Percentiles rank a stretch among this genome's conserved stretches.
Evolutionary conservation across 1,140 invertebrate species (phyloP).

Genomic region (Drosophila saltans): DNA sequence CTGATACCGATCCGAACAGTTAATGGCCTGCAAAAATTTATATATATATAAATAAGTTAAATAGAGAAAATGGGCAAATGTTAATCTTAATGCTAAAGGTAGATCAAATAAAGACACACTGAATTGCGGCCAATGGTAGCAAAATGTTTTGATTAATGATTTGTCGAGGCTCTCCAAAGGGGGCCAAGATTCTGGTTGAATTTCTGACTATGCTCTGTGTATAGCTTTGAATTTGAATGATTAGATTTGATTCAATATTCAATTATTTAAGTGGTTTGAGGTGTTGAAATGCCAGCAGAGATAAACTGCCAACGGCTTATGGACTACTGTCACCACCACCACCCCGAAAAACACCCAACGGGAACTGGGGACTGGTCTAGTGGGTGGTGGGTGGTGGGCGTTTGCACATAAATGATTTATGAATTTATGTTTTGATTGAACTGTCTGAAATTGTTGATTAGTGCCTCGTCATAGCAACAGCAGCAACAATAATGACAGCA

Average conservation of each 20-base stretch:
- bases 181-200: constrained; percentile 36
- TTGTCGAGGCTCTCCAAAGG: constrained; percentile 11
- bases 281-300: constrained; percentile 73
- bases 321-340: constrained; percentile 11
- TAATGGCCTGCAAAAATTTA: constrained; percentile 67
- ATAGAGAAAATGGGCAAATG: constrained; percentile 32
- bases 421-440: constrained; percentile 77
- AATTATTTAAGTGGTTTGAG: constrained; percentile 81
- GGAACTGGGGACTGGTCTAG: constrained; percentile 17
- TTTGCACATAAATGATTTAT: constrained; percentile 81
- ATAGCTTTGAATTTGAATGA: constrained; percentile 77
- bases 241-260: constrained; percentile 81
- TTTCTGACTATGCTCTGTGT: constrained; percentile 21
- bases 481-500: constrained; percentile 38
- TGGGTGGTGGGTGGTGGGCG: constrained; percentile 23
- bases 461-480: constrained; percentile 66
- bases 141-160: constrained; percentile 77
- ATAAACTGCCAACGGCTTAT: constrained; percentile 41
- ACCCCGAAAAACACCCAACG: background rate
- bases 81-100: constrained; percentile 59
- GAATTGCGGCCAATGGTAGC: constrained; percentile 36
- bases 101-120: constrained; percentile 44
- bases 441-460: constrained; percentile 77
- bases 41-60: constrained; percentile 24
- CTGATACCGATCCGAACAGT: constrained; percentile 73